Conservation (phyloP, 2,797 vertebrate genomes). For the Coregonus suidteri region DNA sequence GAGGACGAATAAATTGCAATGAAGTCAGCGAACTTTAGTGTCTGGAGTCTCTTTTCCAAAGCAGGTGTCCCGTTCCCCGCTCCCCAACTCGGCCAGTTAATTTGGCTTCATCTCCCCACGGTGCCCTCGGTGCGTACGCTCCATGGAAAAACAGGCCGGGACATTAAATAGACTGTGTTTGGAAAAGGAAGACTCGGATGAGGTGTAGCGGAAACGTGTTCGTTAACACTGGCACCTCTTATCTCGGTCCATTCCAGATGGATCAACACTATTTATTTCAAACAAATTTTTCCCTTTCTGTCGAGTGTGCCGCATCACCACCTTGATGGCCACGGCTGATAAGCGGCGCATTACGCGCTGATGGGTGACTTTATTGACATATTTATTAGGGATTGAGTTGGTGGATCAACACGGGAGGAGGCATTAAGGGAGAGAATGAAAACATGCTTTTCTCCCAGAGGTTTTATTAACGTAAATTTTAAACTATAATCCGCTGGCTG, state of each 20-base stretch:
- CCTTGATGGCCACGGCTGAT: conserved; percentile 74
- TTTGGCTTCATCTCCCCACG: conserved; percentile 74
- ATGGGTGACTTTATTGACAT: conserved; percentile 65
- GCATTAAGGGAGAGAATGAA: conserved; percentile 48
- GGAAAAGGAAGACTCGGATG: conserved; percentile 92
- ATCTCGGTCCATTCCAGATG: conserved; percentile 87
- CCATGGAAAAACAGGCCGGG: conserved; percentile 92
- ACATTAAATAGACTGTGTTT: conserved; percentile 95
- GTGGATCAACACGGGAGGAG: conserved; percentile 34
- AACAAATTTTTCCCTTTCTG: conserved; percentile 50
- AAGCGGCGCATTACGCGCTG: conserved; percentile 48
- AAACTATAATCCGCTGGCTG: conserved; percentile 48
- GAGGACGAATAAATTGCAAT: conserved; percentile 68
- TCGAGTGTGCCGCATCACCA: conserved; percentile 77
- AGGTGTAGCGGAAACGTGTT: conserved; percentile 93
- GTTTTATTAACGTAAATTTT: conserved; percentile 51
- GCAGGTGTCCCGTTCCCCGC: conserved; percentile 76
- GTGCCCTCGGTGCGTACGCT: conserved; percentile 80
- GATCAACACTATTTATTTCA: conserved; percentile 79
- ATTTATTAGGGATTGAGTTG: conserved; percentile 57
- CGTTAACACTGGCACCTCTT: conserved; percentile 93
- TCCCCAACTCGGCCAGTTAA: conserved; percentile 57
- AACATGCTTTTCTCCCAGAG: conserved; percentile 59
- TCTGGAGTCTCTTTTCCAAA: conserved; percentile 77
- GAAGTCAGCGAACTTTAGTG: conserved; percentile 73